phyloP scores from a whole-genome alignment of 2,797 vertebrate species.

The Labeo calbasu region DNA sequence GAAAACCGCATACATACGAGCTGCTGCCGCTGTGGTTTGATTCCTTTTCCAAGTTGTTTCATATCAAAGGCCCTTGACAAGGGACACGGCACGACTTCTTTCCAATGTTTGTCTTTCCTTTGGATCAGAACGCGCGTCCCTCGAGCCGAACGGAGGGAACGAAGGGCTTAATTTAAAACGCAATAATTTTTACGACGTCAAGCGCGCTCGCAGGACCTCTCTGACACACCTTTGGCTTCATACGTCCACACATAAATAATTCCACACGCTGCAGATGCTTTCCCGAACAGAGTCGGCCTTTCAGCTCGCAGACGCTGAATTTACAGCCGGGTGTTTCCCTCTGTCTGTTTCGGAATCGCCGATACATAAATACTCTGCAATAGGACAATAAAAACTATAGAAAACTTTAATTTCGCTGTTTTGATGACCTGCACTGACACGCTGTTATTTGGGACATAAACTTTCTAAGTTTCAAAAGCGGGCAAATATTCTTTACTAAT shows the following conservation, averaged over 20 bases:
- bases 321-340: constrained; percentile 79
- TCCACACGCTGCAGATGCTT: constrained; percentile 73
- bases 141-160: constrained; percentile 67
- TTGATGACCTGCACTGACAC: constrained; percentile 18
- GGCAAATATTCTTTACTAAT: not conserved
- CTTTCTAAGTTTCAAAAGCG: not conserved
- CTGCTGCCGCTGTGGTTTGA: constrained; percentile 60
- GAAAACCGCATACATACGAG: constrained; percentile 74
- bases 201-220: constrained; percentile 75
- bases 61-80: constrained; percentile 67
- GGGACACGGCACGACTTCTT: constrained; percentile 73
- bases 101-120: constrained; percentile 77
- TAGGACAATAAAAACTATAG: constrained; percentile 4
- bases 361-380: constrained; percentile 73
- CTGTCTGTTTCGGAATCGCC: constrained; percentile 75
- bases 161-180: constrained; percentile 74
- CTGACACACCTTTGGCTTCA: constrained; percentile 79
- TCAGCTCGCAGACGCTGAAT: constrained; percentile 74
- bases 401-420: not conserved
- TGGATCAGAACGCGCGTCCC: constrained; percentile 69
- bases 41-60: constrained; percentile 46
- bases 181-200: constrained; percentile 73
- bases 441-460: not conserved
- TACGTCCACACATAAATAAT: constrained; percentile 78
- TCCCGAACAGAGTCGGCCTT: constrained; percentile 74